These are phyloP conservation scores for Noturus placidus DNA, from an alignment of 2,113 vertebrate species.

Conservation along the genomic window DNA sequence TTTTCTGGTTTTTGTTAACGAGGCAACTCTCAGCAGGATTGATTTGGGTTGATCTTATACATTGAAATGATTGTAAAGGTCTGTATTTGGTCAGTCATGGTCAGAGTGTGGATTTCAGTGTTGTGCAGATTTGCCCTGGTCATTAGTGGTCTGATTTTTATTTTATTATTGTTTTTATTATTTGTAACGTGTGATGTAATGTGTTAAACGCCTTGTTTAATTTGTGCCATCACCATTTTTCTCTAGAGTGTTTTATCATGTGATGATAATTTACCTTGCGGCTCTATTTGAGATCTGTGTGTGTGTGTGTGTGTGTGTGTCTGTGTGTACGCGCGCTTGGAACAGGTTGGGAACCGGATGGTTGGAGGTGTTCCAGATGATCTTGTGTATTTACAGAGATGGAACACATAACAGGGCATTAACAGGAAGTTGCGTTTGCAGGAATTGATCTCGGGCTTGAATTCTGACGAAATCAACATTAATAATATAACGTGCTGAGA, in stretches of 20 bases:
- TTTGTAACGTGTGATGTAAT: conserved; percentile 42
- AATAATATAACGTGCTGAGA: background rate
- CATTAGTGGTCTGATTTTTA: conserved; percentile 55
- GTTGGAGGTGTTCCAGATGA: background rate
- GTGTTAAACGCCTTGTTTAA: conserved; percentile 33
- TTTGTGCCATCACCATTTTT: conserved; percentile 26
- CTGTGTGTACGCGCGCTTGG: background rate
- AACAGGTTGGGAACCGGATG: background rate
- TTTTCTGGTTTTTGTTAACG: background rate
- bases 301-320: background rate
- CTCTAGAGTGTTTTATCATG: conserved; percentile 19
- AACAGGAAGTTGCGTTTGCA: background rate
- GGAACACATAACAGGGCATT: background rate
- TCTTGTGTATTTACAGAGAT: background rate
- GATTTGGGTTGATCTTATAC: background rate
- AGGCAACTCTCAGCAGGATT: background rate
- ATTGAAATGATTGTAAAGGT: background rate
- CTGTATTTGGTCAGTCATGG: background rate
- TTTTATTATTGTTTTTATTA: conserved; percentile 18
- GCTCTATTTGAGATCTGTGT: background rate
- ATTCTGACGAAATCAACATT: background rate
- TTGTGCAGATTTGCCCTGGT: conserved; percentile 65
- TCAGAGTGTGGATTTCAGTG: background rate
- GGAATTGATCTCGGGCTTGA: background rate
- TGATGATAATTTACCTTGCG: background rate